Conservation (phyloP, 2,888 invertebrate genomes). For the Adelognathus sp. region DNA sequence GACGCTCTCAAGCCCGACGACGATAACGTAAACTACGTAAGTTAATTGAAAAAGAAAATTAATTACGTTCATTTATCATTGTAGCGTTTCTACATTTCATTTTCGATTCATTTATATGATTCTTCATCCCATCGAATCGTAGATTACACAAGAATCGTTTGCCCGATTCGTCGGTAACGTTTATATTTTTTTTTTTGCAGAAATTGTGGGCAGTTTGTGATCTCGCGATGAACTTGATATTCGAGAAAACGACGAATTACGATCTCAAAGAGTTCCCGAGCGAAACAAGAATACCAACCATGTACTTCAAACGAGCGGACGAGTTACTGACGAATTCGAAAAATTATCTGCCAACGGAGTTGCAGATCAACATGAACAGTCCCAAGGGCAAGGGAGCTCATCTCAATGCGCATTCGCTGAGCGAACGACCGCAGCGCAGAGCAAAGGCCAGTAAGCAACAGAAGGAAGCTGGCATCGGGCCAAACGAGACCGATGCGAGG, state of each 20-base stretch:
- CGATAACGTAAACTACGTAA: constrained; percentile 91
- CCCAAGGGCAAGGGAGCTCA: constrained; percentile 75
- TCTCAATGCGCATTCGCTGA: constrained; percentile 78
- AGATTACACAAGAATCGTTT: background rate
- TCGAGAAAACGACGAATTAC: constrained; percentile 93
- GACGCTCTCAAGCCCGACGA: constrained; percentile 93
- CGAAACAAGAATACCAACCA: constrained; percentile 93
- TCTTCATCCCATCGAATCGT: background rate
- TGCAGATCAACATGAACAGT: constrained; percentile 85
- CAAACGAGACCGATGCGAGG: constrained; percentile 84
- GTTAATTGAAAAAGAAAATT: too few species aligned
- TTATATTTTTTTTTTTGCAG: constrained; percentile 81
- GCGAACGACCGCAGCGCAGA: constrained; percentile 78
- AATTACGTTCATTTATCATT: too few species aligned
- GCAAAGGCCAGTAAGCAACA: constrained; percentile 82
- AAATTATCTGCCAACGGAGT: constrained; percentile 91
- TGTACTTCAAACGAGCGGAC: constrained; percentile 92
- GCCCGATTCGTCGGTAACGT: background rate
- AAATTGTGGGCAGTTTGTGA: constrained; percentile 99
- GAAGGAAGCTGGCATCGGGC: constrained; percentile 83
- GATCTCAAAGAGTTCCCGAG: constrained; percentile 95
- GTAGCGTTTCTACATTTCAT: too few species aligned
- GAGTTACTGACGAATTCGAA: constrained; percentile 88
- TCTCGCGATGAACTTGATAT: constrained; percentile 94
- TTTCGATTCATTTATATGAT: constrained; percentile 17